These are phyloP conservation scores for Erynnis tages DNA, from an alignment of 2,888 invertebrate genomes.

Conservation along the genomic window DNA sequence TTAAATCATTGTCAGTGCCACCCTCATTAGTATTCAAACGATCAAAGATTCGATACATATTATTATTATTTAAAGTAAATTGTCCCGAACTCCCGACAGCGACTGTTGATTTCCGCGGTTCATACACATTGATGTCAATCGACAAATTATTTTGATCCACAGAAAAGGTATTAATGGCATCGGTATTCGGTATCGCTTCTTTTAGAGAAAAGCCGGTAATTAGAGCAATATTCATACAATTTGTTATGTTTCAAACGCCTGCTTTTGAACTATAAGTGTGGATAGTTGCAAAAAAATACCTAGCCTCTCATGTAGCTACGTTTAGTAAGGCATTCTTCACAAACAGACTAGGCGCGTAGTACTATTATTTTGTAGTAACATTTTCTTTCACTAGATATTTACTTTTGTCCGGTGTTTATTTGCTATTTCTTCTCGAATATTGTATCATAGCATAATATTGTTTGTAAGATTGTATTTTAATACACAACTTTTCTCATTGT, in stretches of 20 bases:
- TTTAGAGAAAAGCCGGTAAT: no score
- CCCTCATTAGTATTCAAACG: not conserved
- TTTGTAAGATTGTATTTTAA: constrained; percentile 38
- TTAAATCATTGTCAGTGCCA: not conserved
- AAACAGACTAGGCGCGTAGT: no score
- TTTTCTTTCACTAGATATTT: no score
- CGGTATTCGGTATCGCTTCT: not conserved
- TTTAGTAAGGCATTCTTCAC: no score
- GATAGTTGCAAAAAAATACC: no score
- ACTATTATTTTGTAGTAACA: no score
- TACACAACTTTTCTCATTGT: constrained; percentile 59
- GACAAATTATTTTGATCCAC: constrained; percentile 8
- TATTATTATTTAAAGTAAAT: not conserved
- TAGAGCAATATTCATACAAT: no score
- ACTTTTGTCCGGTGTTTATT: not conserved
- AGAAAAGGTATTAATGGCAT: not conserved
- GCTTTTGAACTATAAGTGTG: no score
- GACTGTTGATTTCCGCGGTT: not conserved
- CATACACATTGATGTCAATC: constrained; percentile 4
- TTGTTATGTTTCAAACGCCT: no score
- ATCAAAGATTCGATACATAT: not conserved
- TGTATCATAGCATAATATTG: constrained; percentile 18
- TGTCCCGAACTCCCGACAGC: not conserved
- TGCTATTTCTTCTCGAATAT: constrained; percentile 4
- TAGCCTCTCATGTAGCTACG: no score